These are phyloP conservation scores for Siniperca knerii DNA, from an alignment of 2,113 vertebrate genomes.

Conservation along the genomic window DNA sequence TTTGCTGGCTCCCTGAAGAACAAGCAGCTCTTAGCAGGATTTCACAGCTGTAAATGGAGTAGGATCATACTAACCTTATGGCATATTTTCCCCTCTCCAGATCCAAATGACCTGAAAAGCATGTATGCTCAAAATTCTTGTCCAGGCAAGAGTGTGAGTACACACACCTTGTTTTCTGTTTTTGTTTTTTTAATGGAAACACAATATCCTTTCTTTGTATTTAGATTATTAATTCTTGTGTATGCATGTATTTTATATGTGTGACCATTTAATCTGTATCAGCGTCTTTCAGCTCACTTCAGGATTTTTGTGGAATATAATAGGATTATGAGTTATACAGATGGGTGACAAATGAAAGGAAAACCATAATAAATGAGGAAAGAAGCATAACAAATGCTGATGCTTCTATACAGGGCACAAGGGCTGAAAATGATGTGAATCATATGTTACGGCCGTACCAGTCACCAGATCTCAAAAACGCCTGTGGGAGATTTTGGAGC, in stretches of 20 bases:
- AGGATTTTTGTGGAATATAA: neutral
- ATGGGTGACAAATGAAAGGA: neutral
- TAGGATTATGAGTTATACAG: neutral
- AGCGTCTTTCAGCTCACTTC: neutral
- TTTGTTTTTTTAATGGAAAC: neutral
- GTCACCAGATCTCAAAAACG: too few species aligned
- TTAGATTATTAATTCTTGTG: neutral
- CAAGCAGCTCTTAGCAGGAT: neutral
- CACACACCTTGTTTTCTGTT: neutral
- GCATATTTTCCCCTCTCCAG: conserved; percentile 74
- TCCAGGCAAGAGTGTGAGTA: conserved; percentile 65
- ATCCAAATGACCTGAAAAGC: conserved; percentile 93
- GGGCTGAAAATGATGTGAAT: too few species aligned
- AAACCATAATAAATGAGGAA: neutral
- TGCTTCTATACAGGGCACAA: neutral
- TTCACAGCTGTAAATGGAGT: neutral
- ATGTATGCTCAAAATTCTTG: conserved; percentile 60
- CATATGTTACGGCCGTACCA: too few species aligned
- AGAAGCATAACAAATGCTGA: neutral
- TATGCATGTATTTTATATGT: neutral
- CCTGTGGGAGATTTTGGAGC: too few species aligned
- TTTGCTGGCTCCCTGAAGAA: neutral
- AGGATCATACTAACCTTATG: neutral
- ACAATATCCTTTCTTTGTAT: neutral
- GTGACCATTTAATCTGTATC: neutral